phyloP scores from a whole-genome alignment of 92 coral and sea anemone genomes.

The Porites lobata region DNA sequence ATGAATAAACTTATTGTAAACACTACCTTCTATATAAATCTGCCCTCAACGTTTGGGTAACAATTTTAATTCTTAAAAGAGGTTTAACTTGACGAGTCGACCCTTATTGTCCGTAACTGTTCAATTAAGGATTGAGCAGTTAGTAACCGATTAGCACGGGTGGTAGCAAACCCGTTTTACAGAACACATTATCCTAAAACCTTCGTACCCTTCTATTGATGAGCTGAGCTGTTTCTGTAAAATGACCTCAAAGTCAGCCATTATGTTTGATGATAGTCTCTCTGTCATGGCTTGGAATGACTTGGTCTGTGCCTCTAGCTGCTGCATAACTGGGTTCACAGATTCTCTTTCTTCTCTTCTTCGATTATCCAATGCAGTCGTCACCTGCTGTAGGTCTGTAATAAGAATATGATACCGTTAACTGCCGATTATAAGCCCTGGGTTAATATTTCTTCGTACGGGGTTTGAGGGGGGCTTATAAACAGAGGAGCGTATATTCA shows the following conservation, averaged over 20 bases:
- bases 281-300: constrained; percentile 80
- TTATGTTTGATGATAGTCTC: constrained; percentile 75
- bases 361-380: constrained; percentile 70
- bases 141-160: background rate
- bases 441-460: too few species aligned
- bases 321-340: constrained; percentile 81
- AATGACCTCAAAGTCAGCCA: constrained; percentile 82
- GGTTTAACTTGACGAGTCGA: too few species aligned
- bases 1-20: too few species aligned
- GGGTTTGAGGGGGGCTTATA: too few species aligned
- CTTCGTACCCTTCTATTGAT: constrained; percentile 80
- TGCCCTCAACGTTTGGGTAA: too few species aligned
- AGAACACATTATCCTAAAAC: background rate
- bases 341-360: constrained; percentile 78
- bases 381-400: constrained; percentile 87
- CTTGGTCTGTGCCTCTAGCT: constrained; percentile 85
- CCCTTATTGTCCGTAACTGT: too few species aligned
- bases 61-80: too few species aligned
- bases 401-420: background rate
- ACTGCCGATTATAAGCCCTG: too few species aligned
- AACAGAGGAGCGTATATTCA: too few species aligned
- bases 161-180: background rate
- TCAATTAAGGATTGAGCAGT: too few species aligned
- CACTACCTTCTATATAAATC: too few species aligned
- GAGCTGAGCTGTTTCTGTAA: constrained; percentile 88